A percentile compares a stretch with the other conserved stretches of the same genome.
Conservation (phyloP, 2,888 invertebrate genomes). For the Lochmaea crataegi region DNA sequence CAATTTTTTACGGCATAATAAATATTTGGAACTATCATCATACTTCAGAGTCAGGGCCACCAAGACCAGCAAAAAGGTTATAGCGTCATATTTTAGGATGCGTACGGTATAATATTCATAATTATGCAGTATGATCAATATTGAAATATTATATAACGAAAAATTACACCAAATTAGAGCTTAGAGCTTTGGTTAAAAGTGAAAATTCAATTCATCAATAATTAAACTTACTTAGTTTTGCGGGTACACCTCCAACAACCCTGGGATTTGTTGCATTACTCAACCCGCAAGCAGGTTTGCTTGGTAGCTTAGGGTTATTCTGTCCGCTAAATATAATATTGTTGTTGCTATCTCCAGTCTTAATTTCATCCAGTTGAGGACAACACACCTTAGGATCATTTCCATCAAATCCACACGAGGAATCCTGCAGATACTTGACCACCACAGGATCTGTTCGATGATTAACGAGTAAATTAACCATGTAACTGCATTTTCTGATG, state of each 20-base stretch:
- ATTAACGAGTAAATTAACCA: slow-evolving; percentile 66
- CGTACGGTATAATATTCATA: too few species aligned
- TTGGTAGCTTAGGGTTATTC: slow-evolving; percentile 51
- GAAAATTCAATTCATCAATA: background rate
- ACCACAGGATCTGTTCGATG: slow-evolving; percentile 65
- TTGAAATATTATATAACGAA: too few species aligned
- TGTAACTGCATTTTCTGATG: slow-evolving; percentile 67
- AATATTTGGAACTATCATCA: too few species aligned
- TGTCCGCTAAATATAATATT: slow-evolving; percentile 25
- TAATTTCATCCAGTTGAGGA: slow-evolving; percentile 53
- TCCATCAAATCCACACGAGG: slow-evolving; percentile 78
- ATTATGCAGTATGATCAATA: too few species aligned
- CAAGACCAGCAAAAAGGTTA: too few species aligned
- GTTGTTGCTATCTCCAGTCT: slow-evolving; percentile 23
- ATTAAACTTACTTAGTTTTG: slow-evolving; percentile 69
- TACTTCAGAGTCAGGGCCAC: too few species aligned
- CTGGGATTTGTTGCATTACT: slow-evolving; percentile 70
- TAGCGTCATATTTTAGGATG: too few species aligned
- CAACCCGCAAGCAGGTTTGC: slow-evolving; percentile 72
- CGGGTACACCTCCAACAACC: slow-evolving; percentile 79
- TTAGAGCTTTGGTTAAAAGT: too few species aligned
- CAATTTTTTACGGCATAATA: too few species aligned
- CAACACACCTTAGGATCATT: slow-evolving; percentile 75
- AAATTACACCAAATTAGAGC: too few species aligned
- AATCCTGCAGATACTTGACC: slow-evolving; percentile 69